Conservation (phyloP, 2,797 vertebrate genomes). For the Cuniculus paca region DNA sequence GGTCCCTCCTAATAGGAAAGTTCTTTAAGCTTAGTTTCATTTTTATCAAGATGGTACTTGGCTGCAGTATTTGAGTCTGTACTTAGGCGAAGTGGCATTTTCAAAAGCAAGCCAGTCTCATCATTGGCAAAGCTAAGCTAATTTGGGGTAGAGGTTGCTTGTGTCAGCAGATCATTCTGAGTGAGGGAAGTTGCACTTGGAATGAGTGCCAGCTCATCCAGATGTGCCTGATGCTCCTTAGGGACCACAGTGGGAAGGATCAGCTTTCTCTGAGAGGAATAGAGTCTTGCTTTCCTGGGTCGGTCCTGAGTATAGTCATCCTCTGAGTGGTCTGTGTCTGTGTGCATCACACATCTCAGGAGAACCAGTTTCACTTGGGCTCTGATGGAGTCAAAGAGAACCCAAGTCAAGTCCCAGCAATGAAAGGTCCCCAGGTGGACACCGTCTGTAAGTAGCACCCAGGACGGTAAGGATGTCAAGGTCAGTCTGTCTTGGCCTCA, state of each 20-base stretch:
- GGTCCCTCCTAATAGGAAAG: not conserved
- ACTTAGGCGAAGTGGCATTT: not conserved
- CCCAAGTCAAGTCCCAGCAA: not conserved
- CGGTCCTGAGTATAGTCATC: not conserved
- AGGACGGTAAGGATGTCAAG: not conserved
- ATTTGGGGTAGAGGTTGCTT: not conserved
- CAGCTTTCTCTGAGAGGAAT: not conserved
- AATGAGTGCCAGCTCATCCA: not conserved
- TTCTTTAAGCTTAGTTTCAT: constrained; percentile 17
- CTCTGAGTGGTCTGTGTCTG: not conserved
- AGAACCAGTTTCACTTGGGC: not conserved
- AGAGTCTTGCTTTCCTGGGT: not conserved
- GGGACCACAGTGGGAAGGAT: not conserved
- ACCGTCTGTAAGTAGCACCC: not conserved
- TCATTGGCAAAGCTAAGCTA: not conserved
- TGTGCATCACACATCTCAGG: not conserved
- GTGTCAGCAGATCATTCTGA: not conserved
- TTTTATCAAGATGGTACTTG: not conserved
- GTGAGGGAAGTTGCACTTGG: not conserved
- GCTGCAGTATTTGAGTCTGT: not conserved
- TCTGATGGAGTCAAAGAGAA: not conserved
- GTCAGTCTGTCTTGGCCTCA: not conserved
- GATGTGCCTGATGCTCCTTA: not conserved
- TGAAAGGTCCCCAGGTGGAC: not conserved
- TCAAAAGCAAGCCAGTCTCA: not conserved